phyloP scores from a whole-genome alignment of 2,113 vertebrate genomes.

The Tetrax tetrax region DNA sequence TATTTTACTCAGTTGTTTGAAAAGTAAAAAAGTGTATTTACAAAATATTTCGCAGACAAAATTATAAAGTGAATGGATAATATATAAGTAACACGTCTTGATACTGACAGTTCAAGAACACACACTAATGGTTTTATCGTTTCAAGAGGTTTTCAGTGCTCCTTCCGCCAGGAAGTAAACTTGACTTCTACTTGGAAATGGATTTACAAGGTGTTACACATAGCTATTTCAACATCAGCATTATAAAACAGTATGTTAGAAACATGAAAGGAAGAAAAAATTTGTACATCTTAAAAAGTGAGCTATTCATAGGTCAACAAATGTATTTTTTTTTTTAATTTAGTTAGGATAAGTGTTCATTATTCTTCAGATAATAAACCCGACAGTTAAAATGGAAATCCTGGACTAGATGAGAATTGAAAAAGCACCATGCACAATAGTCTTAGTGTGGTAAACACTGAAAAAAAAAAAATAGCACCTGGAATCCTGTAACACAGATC shows the following conservation, averaged over 20 bases:
- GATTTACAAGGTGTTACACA: slow-evolving; percentile 80
- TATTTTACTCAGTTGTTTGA: slow-evolving; percentile 86
- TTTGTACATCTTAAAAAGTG: slow-evolving; percentile 80
- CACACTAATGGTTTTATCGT: slow-evolving; percentile 70
- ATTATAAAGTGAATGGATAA: slow-evolving; percentile 81
- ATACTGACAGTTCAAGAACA: slow-evolving; percentile 78
- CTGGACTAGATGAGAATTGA: slow-evolving; percentile 74
- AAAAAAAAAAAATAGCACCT: slow-evolving; percentile 78
- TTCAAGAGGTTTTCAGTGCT: slow-evolving; percentile 77
- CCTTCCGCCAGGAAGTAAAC: slow-evolving; percentile 77
- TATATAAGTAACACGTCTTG: slow-evolving; percentile 76
- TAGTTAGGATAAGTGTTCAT: slow-evolving; percentile 55
- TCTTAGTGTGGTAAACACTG: slow-evolving; percentile 80
- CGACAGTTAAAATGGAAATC: slow-evolving; percentile 69
- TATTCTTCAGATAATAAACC: slow-evolving; percentile 63
- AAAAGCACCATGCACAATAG: slow-evolving; percentile 84
- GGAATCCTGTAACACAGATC: slow-evolving; percentile 67
- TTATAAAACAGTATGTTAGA: slow-evolving; percentile 81
- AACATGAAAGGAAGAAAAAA: slow-evolving; percentile 73
- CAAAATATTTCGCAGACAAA: slow-evolving; percentile 85
- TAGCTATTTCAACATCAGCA: slow-evolving; percentile 77
- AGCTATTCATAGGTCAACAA: slow-evolving; percentile 71
- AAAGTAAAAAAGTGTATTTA: slow-evolving; percentile 91
- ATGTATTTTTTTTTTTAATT: slow-evolving; percentile 17
- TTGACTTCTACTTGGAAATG: slow-evolving; percentile 76